Percentiles rank a stretch among this genome's conserved stretches.
phyloP scores from a whole-genome alignment of 2,888 invertebrate genomes.

The Melolontha melolontha region DNA sequence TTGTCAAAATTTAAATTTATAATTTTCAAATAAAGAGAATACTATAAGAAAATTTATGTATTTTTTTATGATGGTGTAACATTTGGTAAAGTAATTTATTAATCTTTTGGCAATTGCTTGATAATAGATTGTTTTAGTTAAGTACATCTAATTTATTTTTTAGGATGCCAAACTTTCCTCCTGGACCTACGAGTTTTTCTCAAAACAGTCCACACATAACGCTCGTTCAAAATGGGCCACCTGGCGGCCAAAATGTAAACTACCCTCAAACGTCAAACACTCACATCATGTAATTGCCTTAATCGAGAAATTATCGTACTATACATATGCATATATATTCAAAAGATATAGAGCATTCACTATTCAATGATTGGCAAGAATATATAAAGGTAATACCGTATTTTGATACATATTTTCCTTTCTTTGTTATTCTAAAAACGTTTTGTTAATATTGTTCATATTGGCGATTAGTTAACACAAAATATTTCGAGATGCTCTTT shows the following conservation, averaged over 20 bases:
- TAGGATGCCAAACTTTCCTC: slow-evolving; percentile 44
- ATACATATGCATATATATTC: too few species aligned
- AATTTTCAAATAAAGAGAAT: too few species aligned
- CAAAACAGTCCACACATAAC: slow-evolving; percentile 40
- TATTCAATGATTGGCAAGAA: slow-evolving; percentile 12
- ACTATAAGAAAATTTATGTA: too few species aligned
- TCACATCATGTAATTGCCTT: slow-evolving; percentile 50
- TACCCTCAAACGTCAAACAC: slow-evolving; percentile 50
- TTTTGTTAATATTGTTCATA: not conserved
- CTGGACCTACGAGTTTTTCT: slow-evolving; percentile 37
- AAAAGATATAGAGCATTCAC: slow-evolving; percentile 5
- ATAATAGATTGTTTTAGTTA: not conserved
- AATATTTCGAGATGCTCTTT: not conserved
- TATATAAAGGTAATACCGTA: slow-evolving; percentile 1
- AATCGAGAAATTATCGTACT: not conserved
- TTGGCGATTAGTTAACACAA: not conserved
- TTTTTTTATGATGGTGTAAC: too few species aligned
- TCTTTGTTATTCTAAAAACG: not conserved
- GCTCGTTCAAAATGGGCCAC: slow-evolving; percentile 43
- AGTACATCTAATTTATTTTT: slow-evolving; percentile 2
- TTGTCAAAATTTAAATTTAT: too few species aligned
- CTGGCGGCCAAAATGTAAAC: slow-evolving; percentile 43
- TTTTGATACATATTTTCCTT: slow-evolving; percentile 4
- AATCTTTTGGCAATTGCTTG: too few species aligned
- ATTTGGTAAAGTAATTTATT: too few species aligned